Base-by-base conservation (phyloP, 2,797 vertebrate genomes). In the Urosaurus nigricauda region DNA sequence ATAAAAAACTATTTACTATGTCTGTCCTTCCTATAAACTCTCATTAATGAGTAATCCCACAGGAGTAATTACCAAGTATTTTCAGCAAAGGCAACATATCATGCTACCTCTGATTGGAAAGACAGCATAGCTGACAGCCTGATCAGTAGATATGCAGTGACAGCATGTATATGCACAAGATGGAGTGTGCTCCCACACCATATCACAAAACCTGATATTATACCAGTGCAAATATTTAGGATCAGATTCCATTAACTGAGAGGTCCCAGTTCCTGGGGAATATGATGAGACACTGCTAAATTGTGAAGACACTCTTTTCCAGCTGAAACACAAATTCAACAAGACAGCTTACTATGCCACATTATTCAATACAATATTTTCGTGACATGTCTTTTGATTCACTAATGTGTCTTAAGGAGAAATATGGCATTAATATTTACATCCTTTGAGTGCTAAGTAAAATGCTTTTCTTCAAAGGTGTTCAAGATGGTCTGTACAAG, bases 31-130 rank as follows among this genome's bases (percentile, higher is more conserved):
- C 40, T 26, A 77, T 7, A 19, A 84, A 56, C 68, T 53, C 17
- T 68, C 51, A 86, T 79, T 79, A 78, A 47, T 68, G 24, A 85
- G 37, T 71, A 63, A 86, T 75, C 83, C 70, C 79, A 29, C 40
- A 63, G 77, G 60, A 85, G 24, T 43, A 86, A 75, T 81, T 85
- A 85, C 79, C 21, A 74, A 75, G 70, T 65, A 81, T 58, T 84
- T 53, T 84, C 26, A 37, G 51, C 63, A 84, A 81, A 68, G 40
- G 70, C 40, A 84, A 40, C 7, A 70, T 32, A 51, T 88, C 35
- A 84, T 83, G 87, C 35, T 43, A 37, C 65, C 79, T 79, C 60
- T 53, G 29, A 79, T 77, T 71, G n/a, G 56, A 73, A 85, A 79
- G 37, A 73, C 51, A 71, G 75, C 51, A 47, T 71, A 53, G 83